Conservation (phyloP, 1,140 invertebrate species). For the Penaeus vannamei region DNA sequence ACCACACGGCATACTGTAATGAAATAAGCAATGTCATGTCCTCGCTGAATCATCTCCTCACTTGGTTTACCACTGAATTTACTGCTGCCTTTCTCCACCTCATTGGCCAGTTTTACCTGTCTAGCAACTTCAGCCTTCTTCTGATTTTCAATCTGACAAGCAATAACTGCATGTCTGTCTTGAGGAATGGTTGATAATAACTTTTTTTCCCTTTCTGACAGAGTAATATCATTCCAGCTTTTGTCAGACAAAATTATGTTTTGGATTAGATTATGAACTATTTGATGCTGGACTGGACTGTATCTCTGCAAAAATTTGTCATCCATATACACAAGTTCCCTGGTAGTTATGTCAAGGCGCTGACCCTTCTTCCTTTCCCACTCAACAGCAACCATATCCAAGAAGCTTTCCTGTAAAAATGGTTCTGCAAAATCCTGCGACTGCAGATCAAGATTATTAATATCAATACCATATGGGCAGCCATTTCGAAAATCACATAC, state of each 20-base stretch:
- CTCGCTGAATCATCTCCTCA: conserved; percentile 32
- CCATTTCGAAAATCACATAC: conserved; percentile 37
- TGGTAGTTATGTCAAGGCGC: conserved; percentile 19
- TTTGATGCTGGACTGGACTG: conserved; percentile 34
- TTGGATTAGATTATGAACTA: conserved; percentile 33
- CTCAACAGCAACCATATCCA: conserved; percentile 56
- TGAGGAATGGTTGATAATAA: conserved; percentile 33
- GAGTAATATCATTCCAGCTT: conserved; percentile 28
- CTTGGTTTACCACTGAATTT: not conserved
- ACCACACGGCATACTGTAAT: conserved; percentile 27
- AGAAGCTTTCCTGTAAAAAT: conserved; percentile 49
- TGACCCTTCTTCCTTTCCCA: conserved; percentile 59
- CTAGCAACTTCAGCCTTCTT: conserved; percentile 37
- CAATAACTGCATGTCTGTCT: not conserved
- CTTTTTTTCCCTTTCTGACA: conserved; percentile 36
- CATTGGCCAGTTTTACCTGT: not conserved
- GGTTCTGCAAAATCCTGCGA: conserved; percentile 41
- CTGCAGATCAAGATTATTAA: conserved; percentile 37
- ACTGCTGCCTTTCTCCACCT: not conserved
- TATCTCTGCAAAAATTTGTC: conserved; percentile 52
- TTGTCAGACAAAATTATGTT: conserved; percentile 34
- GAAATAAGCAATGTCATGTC: conserved; percentile 24
- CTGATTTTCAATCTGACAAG: conserved; percentile 29
- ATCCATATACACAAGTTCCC: conserved; percentile 48
- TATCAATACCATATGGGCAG: conserved; percentile 42